Percentiles rank a stretch among this genome's conserved stretches.
Conservation (phyloP, 2,888 invertebrate genomes). For the Drosophila suboccidentalis region DNA sequence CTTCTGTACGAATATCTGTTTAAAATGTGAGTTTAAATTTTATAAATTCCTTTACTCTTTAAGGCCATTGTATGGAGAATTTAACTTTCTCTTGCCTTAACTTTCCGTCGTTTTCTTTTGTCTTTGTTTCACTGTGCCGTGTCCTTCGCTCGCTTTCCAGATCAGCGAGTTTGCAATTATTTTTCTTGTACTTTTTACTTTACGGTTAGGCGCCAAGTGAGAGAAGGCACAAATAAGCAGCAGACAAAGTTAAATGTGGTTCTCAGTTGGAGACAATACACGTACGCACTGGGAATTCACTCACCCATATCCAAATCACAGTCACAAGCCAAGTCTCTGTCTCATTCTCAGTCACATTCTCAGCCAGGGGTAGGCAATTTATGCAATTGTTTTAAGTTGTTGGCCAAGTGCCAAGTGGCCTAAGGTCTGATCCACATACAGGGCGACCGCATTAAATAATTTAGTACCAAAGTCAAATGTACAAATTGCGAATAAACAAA, state of each 20-base stretch:
- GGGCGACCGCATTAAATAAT: conserved; percentile 34
- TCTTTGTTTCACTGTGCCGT: conserved; percentile 5
- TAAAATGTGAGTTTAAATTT: background rate
- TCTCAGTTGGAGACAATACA: conserved; percentile 28
- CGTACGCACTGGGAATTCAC: conserved; percentile 16
- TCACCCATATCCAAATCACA: conserved; percentile 32
- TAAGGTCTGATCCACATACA: conserved; percentile 32
- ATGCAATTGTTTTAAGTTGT: conserved; percentile 52
- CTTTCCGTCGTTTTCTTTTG: conserved; percentile 1
- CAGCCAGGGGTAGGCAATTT: conserved; percentile 52
- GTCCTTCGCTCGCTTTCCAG: conserved; percentile 55
- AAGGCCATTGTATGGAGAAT: conserved; percentile 2
- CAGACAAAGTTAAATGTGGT: conserved; percentile 11
- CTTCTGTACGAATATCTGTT: conserved; percentile 8
- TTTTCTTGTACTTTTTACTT: conserved; percentile 33
- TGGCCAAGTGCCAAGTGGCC: conserved; percentile 63
- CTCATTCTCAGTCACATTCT: background rate
- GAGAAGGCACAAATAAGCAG: background rate
- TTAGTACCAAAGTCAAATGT: conserved; percentile 51
- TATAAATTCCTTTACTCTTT: conserved; percentile 1
- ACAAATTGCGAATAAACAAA: conserved; percentile 28
- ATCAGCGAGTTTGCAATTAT: conserved; percentile 54
- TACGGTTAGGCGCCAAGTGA: conserved; percentile 26
- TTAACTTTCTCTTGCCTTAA: background rate
- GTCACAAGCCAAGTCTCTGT: conserved; percentile 13